Conservation (phyloP, 2,888 invertebrate genomes). For the Drosophila sordidapex region DNA sequence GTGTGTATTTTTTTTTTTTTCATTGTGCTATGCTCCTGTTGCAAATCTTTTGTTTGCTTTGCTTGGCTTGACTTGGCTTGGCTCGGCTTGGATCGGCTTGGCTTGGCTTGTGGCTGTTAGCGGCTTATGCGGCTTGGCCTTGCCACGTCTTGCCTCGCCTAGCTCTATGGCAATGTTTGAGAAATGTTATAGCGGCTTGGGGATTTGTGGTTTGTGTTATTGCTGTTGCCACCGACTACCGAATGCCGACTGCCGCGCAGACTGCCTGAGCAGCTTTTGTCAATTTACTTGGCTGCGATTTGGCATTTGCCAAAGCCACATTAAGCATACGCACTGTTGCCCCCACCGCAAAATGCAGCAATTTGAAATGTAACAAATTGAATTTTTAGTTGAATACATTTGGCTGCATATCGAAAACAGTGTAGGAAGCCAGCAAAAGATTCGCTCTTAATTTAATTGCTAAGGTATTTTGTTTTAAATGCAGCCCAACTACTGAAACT, state of each 20-base stretch:
- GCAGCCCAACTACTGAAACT: neutral
- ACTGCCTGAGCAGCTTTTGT: slow-evolving; percentile 57
- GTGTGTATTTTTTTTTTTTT: slow-evolving; percentile 22
- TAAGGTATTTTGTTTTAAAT: neutral
- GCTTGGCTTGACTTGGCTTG: slow-evolving; percentile 28
- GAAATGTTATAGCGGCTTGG: slow-evolving; percentile 80
- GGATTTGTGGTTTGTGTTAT: slow-evolving; percentile 75
- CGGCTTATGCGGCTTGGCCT: slow-evolving; percentile 68
- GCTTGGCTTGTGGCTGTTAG: slow-evolving; percentile 63
- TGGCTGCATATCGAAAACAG: neutral
- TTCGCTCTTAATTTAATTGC: slow-evolving; percentile 4
- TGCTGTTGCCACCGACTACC: slow-evolving; percentile 47
- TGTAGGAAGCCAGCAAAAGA: neutral
- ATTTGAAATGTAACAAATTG: slow-evolving; percentile 23
- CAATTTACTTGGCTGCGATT: slow-evolving; percentile 66
- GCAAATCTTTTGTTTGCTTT: slow-evolving; percentile 76
- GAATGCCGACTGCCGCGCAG: slow-evolving; percentile 21
- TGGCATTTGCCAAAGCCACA: slow-evolving; percentile 59
- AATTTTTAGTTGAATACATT: slow-evolving; percentile 1
- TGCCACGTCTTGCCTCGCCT: slow-evolving; percentile 23
- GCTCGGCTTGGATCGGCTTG: slow-evolving; percentile 31
- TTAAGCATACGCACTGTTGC: slow-evolving; percentile 68
- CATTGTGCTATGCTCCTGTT: slow-evolving; percentile 51
- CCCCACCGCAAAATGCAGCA: slow-evolving; percentile 21
- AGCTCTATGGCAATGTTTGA: slow-evolving; percentile 62